phyloP scores from a whole-genome alignment of 1,140 invertebrate genomes.

The Chelonus insularis region DNA sequence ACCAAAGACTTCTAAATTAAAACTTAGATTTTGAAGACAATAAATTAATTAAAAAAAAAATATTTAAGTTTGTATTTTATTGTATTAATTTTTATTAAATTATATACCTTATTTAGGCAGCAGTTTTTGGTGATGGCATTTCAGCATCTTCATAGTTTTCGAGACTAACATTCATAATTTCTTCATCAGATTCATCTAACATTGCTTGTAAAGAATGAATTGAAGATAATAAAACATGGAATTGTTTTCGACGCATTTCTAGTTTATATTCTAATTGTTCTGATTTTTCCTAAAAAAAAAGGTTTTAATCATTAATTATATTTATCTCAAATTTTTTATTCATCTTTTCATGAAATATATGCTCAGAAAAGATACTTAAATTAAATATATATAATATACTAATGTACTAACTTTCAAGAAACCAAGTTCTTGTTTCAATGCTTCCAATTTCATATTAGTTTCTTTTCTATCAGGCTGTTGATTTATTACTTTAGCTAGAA shows the following conservation, averaged over 20 bases:
- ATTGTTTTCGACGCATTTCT: conserved; percentile 82
- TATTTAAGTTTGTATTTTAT: conserved; percentile 8
- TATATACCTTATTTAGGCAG: neutral
- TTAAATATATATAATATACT: too few relatives aligned
- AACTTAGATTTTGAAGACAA: conserved; percentile 61
- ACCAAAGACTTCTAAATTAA: conserved; percentile 83
- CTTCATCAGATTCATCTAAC: conserved; percentile 68
- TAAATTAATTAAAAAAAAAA: neutral
- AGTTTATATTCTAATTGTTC: conserved; percentile 76
- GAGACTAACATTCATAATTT: conserved; percentile 64
- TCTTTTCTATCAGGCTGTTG: conserved; percentile 86
- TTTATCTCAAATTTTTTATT: too few relatives aligned
- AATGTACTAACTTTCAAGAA: conserved; percentile 65
- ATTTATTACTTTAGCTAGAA: conserved; percentile 86
- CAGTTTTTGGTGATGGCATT: conserved; percentile 35
- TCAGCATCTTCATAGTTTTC: conserved; percentile 59
- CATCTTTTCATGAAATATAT: too few relatives aligned
- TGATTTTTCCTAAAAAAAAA: conserved; percentile 66
- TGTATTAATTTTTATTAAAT: conserved; percentile 4
- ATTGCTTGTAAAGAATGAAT: conserved; percentile 77
- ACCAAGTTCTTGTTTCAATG: conserved; percentile 75
- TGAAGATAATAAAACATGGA: conserved; percentile 82
- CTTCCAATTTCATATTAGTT: conserved; percentile 74
- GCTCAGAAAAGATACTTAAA: too few relatives aligned
- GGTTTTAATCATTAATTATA: too few relatives aligned